phyloP scores from a whole-genome alignment of 1,140 invertebrate genomes.

The Drosophila nigrodunni region DNA sequence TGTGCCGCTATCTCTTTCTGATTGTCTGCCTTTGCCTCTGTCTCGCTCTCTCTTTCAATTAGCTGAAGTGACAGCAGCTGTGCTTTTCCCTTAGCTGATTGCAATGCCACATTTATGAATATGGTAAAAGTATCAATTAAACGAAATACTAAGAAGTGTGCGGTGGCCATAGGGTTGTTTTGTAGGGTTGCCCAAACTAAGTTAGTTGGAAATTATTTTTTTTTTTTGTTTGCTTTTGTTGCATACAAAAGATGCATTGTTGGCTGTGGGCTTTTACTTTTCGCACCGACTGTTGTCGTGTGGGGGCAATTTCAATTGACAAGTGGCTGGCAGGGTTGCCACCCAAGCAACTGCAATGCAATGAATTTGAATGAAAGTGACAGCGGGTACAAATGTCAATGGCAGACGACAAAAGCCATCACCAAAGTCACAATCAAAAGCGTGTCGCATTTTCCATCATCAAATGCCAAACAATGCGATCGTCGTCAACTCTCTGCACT shows the following conservation, averaged over 20 bases:
- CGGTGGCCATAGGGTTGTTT: not conserved
- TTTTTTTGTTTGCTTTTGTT: slow-evolving; percentile 25
- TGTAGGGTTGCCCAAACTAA: slow-evolving; percentile 14
- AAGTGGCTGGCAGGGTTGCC: slow-evolving; percentile 33
- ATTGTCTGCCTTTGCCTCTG: not conserved
- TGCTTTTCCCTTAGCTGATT: slow-evolving; percentile 54
- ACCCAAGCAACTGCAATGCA: slow-evolving; percentile 23
- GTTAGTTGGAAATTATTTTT: slow-evolving; percentile 29
- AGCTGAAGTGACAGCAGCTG: slow-evolving; percentile 41
- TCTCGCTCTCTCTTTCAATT: slow-evolving; percentile 69
- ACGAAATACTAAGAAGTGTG: slow-evolving; percentile 7
- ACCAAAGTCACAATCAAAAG: slow-evolving; percentile 53
- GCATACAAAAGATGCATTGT: slow-evolving; percentile 47
- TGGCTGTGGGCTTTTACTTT: slow-evolving; percentile 47
- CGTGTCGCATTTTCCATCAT: slow-evolving; percentile 76
- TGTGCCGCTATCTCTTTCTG: not conserved
- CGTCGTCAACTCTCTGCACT: slow-evolving; percentile 54
- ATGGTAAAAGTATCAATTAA: slow-evolving; percentile 79
- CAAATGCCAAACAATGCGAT: slow-evolving; percentile 62
- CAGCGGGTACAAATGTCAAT: slow-evolving; percentile 61
- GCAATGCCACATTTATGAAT: slow-evolving; percentile 30
- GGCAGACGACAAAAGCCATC: slow-evolving; percentile 36
- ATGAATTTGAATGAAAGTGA: slow-evolving; percentile 75
- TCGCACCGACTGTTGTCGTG: slow-evolving; percentile 39
- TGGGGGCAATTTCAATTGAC: slow-evolving; percentile 31